These are phyloP conservation scores for Phortica okadai DNA, from an alignment of 2,888 invertebrate genomes.

Conservation along the genomic window DNA sequence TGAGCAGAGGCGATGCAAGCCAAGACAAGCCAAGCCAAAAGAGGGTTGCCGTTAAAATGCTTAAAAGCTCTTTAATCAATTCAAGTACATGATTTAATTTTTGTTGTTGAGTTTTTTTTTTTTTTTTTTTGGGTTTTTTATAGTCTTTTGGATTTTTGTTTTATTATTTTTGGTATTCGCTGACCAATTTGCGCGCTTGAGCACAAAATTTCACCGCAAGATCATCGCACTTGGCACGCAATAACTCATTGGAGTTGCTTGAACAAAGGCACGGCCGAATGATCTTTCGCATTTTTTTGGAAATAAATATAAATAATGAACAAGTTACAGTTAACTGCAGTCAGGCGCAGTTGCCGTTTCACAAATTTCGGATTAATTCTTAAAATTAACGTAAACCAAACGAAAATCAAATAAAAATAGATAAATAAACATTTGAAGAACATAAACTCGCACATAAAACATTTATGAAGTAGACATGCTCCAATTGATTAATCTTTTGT, in stretches of 20 bases:
- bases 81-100: conserved; percentile 37
- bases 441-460: not conserved
- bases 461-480: not conserved
- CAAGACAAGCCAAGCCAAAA: conserved; percentile 40
- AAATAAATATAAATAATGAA: not conserved
- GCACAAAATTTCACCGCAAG: conserved; percentile 71
- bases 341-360: not conserved
- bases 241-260: conserved; percentile 37
- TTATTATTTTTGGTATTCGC: conserved; percentile 42
- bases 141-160: conserved; percentile 8
- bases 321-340: conserved; percentile 12
- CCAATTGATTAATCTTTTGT: not conserved
- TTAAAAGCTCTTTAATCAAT: conserved; percentile 63
- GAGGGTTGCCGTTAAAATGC: conserved; percentile 7
- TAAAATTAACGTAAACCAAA: not conserved
- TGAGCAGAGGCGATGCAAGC: too few relatives aligned
- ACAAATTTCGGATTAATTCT: not conserved
- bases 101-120: conserved; percentile 32
- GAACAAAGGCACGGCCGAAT: conserved; percentile 1
- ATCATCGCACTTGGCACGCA: conserved; percentile 67
- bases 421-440: not conserved
- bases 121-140: conserved; percentile 37
- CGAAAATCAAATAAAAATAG: not conserved
- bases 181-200: conserved; percentile 73
- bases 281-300: conserved; percentile 22